Base-by-base conservation (phyloP, 2,797 vertebrate genomes). In the Scolopax bukidnonensis region DNA sequence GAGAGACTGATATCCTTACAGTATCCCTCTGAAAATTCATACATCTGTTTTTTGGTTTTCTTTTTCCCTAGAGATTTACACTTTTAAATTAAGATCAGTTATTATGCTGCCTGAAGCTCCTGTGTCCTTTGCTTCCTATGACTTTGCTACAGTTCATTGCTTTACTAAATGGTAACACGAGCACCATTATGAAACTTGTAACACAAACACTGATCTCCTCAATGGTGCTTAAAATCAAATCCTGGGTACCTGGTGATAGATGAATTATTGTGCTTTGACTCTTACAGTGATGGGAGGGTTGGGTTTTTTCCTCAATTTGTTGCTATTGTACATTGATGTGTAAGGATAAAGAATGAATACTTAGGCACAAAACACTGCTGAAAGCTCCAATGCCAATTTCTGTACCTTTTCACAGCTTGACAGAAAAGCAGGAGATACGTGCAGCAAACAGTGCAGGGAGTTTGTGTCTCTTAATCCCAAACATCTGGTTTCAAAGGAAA, bases 101-200 rank as follows among this genome's bases (percentile, higher is more conserved):
- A 40, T 45, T 71, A 2, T 23, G 10, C 23, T 86, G n/a, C 19
- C 48, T 73, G 73, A 83, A 90, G 43, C 43, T 76, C 43, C 60
- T 32, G 12, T 63, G 70, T 84, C 38, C 77, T 90, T 95, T 69
- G 21, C 74, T 95, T 90, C 81, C 38, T 38, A 67, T 77, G 74
- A 27, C 32, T 90, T 89, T 82, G 36, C 48, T 79, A 56, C 56
- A 93, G 51, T 18, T 95, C 77, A 47, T 74, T 95, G 38, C 50
- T 84, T 87, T 93, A 43, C 43, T 93, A 84, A 96, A 77, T 50
- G 80, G 77, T 77, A 87, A 45, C 67, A 77, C 0, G 4, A 91
- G 56, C 36, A 47, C 59, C 3, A 1, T 63, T 89, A 76, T 32
- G 51, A 79, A 80, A 76, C 28, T 86, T 7, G 0, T 68, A 90